Evolutionary conservation across 2,888 invertebrate species (phyloP), one percentile per base, ranked within the genome.

Genomic region (Arrhopalites spinosus): DNA sequence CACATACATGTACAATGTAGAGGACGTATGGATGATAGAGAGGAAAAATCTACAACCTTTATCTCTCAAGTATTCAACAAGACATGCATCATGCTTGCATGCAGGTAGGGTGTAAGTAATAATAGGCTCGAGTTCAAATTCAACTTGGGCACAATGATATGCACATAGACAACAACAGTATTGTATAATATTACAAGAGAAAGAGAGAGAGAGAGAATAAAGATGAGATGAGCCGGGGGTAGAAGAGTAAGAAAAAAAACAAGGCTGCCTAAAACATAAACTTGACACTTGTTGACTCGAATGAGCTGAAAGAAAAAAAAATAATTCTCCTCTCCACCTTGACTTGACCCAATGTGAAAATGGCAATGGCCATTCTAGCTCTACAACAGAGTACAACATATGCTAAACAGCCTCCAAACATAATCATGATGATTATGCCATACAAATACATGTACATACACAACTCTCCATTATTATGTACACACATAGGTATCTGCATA

Each of bases 231-330:
- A n/a, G n/a, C n/a, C n/a, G n/a, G n/a, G n/a, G n/a, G 23, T 56
- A 56, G 8, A 1, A 56, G n/a, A 56, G 53, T 15, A 20, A 20
- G 53, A 13, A 17, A 13, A n/a, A 17, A 70, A 70, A 70, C 70
- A 70, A 64, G 36, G 36, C 64, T 47, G 66, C 66, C 36, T 11
- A 36, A 36, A 36, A 36, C 36, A 63, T 66, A 56, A 64, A 76
- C 73, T 73, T 76, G 76, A 76, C 76, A 76, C 73, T 76, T 73
- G 76, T 76, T 73, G 76, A 76, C 73, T 76, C 73, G 69, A 56
- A 76, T 61, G 66, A 67, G 76, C n/a, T 68, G 76, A 76, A 8
- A 27, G 61, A 27, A 61, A 68, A n/a, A n/a, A n/a, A 69, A 53
- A 29, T 5, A 71, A 72, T 72, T 45, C 63, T 72, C 63, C 72